Evolutionary conservation across 1,140 invertebrate genomes (phyloP), one percentile per base, ranked within the genome.

Genomic region (Megalopta genalis): DNA sequence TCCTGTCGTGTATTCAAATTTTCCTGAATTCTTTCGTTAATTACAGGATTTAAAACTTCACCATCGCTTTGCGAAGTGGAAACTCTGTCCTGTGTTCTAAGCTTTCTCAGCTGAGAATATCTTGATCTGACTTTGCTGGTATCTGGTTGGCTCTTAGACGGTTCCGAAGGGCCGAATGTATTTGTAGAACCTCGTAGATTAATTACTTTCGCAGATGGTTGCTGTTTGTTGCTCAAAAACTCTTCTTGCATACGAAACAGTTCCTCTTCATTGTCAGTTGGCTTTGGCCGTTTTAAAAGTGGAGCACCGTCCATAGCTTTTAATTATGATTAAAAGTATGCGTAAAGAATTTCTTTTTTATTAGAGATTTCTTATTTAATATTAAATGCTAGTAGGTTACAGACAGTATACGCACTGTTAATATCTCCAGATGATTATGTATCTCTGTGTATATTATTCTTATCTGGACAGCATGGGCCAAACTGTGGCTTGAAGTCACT

Each of bases 181-280:
- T 49, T 62, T 25, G 23, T 16, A 6, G 39, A 54, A 70, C 54
- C 6, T 12, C 68, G 78, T 68, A 94, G 87, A 84, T 94, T 94
- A 12, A 94, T 91, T 60, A 95, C 90, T 86, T 94, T 94, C 2
- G 94, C 95, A 1, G 95, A 93, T 3, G 95, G 94, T 68, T 94
- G 90, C 32, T 92, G 88, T 67, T 90, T 90, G 9, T 91, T 89
- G 63, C 90, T 90, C 3, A 95, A 84, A 86, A 95, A 97, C 69
- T 95, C 95, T 80, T 95, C 94, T 87, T 96, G 96, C 94, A 96
- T 94, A 59, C 93, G 94, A 23, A 96, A 92, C 60, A 97, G 92
- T 85, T 96, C 95, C 27, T 96, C 94, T 82, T 96, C 96, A 42
- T 89, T 93, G 86, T 96, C 96, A 6, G 92, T 93, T 1, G 93